These are phyloP conservation scores for Crax fasciolata DNA, from an alignment of 2,797 vertebrate species.

Conservation along the genomic window DNA sequence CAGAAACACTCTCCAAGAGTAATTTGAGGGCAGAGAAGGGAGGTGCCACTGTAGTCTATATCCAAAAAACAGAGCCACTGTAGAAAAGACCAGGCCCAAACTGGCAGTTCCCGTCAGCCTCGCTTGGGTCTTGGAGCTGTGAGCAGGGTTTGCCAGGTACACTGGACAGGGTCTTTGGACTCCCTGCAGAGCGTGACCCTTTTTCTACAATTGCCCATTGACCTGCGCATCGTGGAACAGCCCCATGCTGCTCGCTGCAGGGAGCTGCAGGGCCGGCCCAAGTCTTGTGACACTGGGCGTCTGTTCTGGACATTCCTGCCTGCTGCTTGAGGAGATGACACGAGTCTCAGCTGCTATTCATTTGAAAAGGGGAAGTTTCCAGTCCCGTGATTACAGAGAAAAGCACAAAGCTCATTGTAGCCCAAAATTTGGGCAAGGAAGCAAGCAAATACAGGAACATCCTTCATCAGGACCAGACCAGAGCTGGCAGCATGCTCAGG, in stretches of 20 bases:
- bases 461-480: background rate
- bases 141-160: too few species aligned
- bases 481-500: background rate
- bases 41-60: background rate
- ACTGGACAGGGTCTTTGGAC: background rate
- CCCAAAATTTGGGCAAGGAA: background rate
- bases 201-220: background rate
- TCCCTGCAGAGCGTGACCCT: background rate
- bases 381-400: background rate
- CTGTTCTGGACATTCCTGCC: background rate
- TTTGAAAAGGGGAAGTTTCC: background rate
- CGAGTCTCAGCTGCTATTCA: background rate
- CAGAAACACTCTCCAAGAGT: fast-evolving
- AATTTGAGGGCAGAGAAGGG: background rate
- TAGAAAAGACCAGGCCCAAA: background rate
- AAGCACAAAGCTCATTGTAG: background rate
- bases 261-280: fast-evolving
- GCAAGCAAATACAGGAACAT: background rate
- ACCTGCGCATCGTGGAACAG: background rate
- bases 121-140: background rate
- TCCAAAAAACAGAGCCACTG: background rate
- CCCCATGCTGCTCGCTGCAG: background rate
- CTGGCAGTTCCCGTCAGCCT: background rate
- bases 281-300: background rate
- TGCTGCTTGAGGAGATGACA: fast-evolving